Conservation (phyloP, 1,140 invertebrate genomes). For the Halyomorpha halys region DNA sequence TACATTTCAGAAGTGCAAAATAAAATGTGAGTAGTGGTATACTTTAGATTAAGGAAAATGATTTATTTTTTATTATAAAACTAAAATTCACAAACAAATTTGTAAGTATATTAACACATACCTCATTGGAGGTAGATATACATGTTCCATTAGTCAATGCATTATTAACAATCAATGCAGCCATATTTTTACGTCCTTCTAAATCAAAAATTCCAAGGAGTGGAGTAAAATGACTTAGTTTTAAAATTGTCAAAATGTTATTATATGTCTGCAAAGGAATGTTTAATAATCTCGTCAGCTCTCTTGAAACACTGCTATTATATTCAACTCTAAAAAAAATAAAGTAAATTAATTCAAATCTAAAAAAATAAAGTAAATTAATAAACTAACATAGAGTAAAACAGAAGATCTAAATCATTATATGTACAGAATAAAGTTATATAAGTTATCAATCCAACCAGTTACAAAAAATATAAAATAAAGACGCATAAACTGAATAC, state of each 20-base stretch:
- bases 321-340: conserved; percentile 55
- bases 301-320: conserved; percentile 62
- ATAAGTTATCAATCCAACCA: too few relatives aligned
- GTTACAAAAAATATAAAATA: too few relatives aligned
- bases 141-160: conserved; percentile 79
- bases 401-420: too few relatives aligned
- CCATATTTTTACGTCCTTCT: conserved; percentile 74
- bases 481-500: conserved; percentile 29
- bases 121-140: conserved; percentile 75
- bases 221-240: conserved; percentile 72
- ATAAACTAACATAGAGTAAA: too few relatives aligned
- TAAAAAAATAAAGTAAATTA: too few relatives aligned
- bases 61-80: background rate
- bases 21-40: too few relatives aligned
- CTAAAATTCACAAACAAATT: conserved; percentile 16
- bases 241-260: conserved; percentile 76
- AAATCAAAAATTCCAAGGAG: conserved; percentile 85
- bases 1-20: too few relatives aligned
- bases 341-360: background rate
- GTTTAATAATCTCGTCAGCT: conserved; percentile 84
- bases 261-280: conserved; percentile 93
- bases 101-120: conserved; percentile 5
- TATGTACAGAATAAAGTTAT: too few relatives aligned
- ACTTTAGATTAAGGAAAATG: too few relatives aligned
- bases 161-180: conserved; percentile 77